Base-by-base conservation (phyloP, 2,888 invertebrate genomes). In the Drosophila monieri region DNA sequence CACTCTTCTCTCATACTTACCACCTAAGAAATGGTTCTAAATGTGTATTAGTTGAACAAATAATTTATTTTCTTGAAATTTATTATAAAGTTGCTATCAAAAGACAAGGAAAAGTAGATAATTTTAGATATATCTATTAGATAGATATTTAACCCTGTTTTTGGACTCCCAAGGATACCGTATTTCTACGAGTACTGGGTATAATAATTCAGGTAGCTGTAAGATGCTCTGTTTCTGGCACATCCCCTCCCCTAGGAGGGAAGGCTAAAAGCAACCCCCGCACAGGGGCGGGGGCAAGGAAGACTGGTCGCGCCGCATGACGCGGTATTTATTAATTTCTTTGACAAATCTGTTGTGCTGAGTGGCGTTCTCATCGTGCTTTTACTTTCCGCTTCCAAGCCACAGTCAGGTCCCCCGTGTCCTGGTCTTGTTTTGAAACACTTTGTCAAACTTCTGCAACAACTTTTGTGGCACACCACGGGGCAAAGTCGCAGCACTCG, bases 311-410 rank as follows among this genome's bases (percentile, higher is more conserved):
- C 83, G 39, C 80, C 73, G 80, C 80, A 77, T 85, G 86, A 85
- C 74, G 77, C 77, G 80, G 86, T 78, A 86, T 88, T 88, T 89
- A 81, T 85, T 87, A 89, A 89, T 88, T 87, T 89, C 89, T 76
- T 87, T 89, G 89, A 89, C 88, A 89, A 88, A 88, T 87, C 89
- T 89, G 89, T 88, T 81, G 89, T 77, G 70, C 54, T 64, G 78
- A 80, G 69, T 72, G 71, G 76, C 71, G 57, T 76, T 52, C 51
- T 70, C 56, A 32, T 57, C 73, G 47, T n/a, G 44, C 55, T 25
- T 47, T 53, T 44, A 23, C 23, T 47, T n/a, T 9, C 48, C 32
- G 10, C 23, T 51, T 39, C 18, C 53, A n/a, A 1, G 6, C 32
- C 41, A 53, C 23, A 27, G 15, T 15, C 15, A 9, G 27, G 27